Conservation (phyloP, 2,797 vertebrate species). For the Lutjanus argentimaculatus region DNA sequence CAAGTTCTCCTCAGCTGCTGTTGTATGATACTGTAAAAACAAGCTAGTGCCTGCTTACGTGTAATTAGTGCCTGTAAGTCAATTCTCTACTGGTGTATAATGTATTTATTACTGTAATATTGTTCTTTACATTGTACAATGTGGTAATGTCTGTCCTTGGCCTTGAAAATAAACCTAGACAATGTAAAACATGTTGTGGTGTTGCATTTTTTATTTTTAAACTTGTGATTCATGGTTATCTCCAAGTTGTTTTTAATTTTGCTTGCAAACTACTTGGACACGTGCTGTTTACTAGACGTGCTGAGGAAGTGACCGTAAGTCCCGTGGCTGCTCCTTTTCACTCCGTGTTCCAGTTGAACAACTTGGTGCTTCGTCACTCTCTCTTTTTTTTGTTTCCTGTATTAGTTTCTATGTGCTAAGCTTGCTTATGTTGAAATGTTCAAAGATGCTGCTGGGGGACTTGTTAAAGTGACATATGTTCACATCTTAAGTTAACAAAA, state of each 20-base stretch:
- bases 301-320: too few species aligned
- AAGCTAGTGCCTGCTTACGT: conserved; percentile 69
- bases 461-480: too few species aligned
- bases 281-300: too few species aligned
- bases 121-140: conserved; percentile 57
- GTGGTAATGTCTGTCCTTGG: conserved; percentile 59
- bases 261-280: too few species aligned
- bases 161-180: conserved; percentile 69
- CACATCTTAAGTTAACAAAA: too few species aligned
- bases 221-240: not conserved
- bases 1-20: conserved; percentile 35
- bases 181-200: conserved; percentile 6
- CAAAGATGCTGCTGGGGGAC: too few species aligned
- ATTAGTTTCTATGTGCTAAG: too few species aligned
- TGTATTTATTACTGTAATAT: conserved; percentile 76
- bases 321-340: too few species aligned
- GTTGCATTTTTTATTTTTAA: not conserved
- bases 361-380: too few species aligned
- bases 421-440: too few species aligned
- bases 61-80: conserved; percentile 72
- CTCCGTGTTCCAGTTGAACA: too few species aligned
- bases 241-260: not conserved
- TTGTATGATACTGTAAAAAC: conserved; percentile 67
- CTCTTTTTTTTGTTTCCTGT: too few species aligned
- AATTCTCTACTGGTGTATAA: conserved; percentile 58